Evolutionary conservation across 2,888 invertebrate species (phyloP), one percentile per base, ranked within the genome.

Genomic region (Epistrophella euchroma): DNA sequence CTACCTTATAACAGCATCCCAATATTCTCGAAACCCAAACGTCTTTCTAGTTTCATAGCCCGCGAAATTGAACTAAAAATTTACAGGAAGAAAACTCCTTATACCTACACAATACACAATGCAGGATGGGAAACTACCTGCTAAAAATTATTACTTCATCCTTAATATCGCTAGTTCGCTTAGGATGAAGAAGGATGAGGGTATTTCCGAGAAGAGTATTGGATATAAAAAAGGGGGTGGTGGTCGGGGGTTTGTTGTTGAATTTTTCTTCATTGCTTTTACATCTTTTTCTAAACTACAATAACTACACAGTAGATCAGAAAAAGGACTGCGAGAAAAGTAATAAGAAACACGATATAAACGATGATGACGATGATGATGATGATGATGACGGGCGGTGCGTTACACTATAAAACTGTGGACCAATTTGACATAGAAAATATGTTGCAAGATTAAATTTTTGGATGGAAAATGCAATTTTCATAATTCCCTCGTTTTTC

Each of bases 111-210:
- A 28, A 28, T 50, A 58, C 58, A 58, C 43, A 28, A 50, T 22
- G 47, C 68, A 70, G 86, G 77, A 77, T 77, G 86, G 81, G 81
- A 70, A 82, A 86, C 81, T 86, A 86, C 86, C 86, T 86, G 86
- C 76, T 81, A 78, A 82, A 60, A 86, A 86, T 86, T 86, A 86
- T 86, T 86, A 86, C 82, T 86, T 86, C 77, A 86, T 86, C 86
- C 86, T 82, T 77, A 73, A 86, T 86, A 86, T 78, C 74, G 74
- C 77, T 86, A 82, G 86, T 86, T 76, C 76, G 76, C 68, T 76
- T 79, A 70, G 32, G 74, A 52, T 37, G 40, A 64, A 25, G 52
- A 71, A 45, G 13, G 35, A 60, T 60, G 43, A 43, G n/a, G 60
- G 11, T 47, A 22, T 50, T 22, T 50, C 22, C 5, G 19, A 50